phyloP scores from a whole-genome alignment of 1,140 invertebrate species.

The Lasioglossum baleicum region DNA sequence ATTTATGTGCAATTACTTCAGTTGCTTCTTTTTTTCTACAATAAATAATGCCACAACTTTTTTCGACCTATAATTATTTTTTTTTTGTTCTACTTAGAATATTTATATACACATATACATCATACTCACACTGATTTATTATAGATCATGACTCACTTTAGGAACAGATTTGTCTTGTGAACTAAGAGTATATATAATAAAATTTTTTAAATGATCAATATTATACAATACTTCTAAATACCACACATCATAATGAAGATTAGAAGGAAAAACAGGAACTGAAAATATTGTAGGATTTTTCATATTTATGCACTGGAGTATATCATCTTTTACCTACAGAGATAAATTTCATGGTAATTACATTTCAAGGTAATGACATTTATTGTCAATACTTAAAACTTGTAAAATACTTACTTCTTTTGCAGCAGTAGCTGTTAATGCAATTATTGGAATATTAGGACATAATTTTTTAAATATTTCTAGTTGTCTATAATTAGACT shows the following conservation, averaged over 20 bases:
- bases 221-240: conserved; percentile 70
- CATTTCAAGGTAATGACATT: conserved; percentile 16
- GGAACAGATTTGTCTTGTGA: conserved; percentile 79
- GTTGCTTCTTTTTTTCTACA: conserved; percentile 92
- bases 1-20: conserved; percentile 85
- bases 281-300: conserved; percentile 83
- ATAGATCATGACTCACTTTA: conserved; percentile 59
- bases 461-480: too few species aligned
- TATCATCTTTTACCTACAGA: conserved; percentile 85
- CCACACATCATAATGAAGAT: conserved; percentile 90
- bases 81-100: too few species aligned
- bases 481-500: conserved; percentile 83
- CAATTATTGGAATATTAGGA: conserved; percentile 85
- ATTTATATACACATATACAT: too few species aligned
- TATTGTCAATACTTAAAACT: conserved; percentile 51
- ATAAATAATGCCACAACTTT: conserved; percentile 92
- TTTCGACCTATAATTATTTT: conserved; percentile 81
- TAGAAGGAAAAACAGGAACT: conserved; percentile 89
- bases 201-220: conserved; percentile 73
- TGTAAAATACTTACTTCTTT: conserved; percentile 81
- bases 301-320: conserved; percentile 83
- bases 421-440: conserved; percentile 90
- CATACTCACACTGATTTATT: too few species aligned
- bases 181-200: conserved; percentile 77
- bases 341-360: too few species aligned